A percentile compares a stretch with the other conserved stretches of the same genome.
These are phyloP conservation scores for Drosophila lowei DNA, from an alignment of 1,140 invertebrate species.

Conservation along the genomic window DNA sequence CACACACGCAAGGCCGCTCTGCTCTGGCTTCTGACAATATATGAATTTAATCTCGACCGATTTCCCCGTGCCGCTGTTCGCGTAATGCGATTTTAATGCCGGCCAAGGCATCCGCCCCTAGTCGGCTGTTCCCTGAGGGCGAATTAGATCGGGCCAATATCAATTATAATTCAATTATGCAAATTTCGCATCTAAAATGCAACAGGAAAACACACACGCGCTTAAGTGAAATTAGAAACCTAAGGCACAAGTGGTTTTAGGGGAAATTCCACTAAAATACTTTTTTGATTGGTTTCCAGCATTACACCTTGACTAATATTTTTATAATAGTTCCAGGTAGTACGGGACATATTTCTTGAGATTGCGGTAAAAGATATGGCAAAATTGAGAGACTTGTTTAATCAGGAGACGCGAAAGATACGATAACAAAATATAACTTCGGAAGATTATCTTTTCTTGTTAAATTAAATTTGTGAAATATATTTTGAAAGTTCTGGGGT, in stretches of 20 bases:
- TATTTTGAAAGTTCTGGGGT: too few species aligned
- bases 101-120: conserved; percentile 42
- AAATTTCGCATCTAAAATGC: conserved; percentile 13
- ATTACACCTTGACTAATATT: too few species aligned
- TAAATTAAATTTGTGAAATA: background rate
- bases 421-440: too few species aligned
- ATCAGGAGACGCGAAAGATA: too few species aligned
- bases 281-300: background rate
- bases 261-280: background rate
- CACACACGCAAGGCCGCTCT: conserved; percentile 41
- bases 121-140: background rate
- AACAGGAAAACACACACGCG: background rate
- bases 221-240: background rate
- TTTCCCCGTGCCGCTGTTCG: conserved; percentile 26
- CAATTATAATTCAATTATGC: conserved; percentile 45
- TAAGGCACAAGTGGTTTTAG: background rate
- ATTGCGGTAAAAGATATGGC: too few species aligned
- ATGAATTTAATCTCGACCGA: conserved; percentile 44
- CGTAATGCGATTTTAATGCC: conserved; percentile 70
- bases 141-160: conserved; percentile 35
- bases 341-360: background rate
- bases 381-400: too few species aligned
- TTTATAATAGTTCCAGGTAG: background rate
- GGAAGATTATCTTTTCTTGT: too few species aligned
- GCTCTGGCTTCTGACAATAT: conserved; percentile 11